These are phyloP conservation scores for Sardinella longiceps DNA, from an alignment of 2,797 vertebrate species.

Conservation along the genomic window DNA sequence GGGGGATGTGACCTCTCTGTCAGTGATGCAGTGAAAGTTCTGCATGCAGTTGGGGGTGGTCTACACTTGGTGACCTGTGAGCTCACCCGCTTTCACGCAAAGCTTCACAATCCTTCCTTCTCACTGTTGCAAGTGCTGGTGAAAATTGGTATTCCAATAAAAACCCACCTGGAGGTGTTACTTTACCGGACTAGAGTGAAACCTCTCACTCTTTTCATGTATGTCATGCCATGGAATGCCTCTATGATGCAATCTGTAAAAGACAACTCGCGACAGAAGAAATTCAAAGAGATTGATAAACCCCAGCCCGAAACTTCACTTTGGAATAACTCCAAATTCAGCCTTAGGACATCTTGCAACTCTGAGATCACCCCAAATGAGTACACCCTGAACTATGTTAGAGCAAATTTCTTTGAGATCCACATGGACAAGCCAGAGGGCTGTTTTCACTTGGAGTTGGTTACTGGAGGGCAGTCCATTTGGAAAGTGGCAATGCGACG, in stretches of 20 bases:
- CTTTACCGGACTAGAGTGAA: no score
- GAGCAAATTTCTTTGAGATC: background rate
- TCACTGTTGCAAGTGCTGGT: background rate
- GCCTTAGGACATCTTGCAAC: background rate
- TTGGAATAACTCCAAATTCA: no score
- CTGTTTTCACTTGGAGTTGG: background rate
- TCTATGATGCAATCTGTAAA: background rate
- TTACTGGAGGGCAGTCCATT: background rate
- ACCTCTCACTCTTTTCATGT: background rate
- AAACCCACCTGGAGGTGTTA: no score
- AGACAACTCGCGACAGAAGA: background rate
- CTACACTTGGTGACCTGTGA: background rate
- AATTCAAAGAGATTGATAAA: background rate
- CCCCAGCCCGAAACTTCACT: background rate
- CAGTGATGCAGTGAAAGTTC: background rate
- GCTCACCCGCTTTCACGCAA: slow-evolving; percentile 16
- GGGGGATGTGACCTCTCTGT: background rate
- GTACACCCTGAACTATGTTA: background rate
- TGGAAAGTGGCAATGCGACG: background rate
- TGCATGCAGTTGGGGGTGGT: background rate
- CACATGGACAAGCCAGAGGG: background rate
- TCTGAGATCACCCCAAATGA: background rate
- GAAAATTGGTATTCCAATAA: no score
- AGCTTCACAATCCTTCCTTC: slow-evolving; percentile 6
- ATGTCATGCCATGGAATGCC: background rate